phyloP scores from a whole-genome alignment of 2,113 vertebrate genomes.

The Piaya cayana region DNA sequence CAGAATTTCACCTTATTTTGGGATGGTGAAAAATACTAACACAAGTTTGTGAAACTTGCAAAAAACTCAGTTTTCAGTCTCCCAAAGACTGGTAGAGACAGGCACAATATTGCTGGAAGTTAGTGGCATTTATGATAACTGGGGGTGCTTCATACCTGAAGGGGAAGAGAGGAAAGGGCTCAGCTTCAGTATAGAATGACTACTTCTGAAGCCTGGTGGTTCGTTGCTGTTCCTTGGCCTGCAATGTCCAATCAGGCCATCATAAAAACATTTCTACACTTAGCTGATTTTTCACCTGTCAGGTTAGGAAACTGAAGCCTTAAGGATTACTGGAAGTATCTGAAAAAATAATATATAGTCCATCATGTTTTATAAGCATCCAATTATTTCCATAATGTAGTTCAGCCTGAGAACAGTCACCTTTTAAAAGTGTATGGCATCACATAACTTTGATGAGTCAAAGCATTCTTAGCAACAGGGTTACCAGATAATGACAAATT shows the following conservation, averaged over 20 bases:
- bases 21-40: neutral
- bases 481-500: neutral
- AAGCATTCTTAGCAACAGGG: neutral
- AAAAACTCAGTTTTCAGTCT: neutral
- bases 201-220: neutral
- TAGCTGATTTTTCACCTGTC: neutral
- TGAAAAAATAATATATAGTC: neutral
- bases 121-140: neutral
- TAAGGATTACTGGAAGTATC: neutral
- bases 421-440: neutral
- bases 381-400: neutral
- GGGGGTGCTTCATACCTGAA: neutral
- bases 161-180: neutral
- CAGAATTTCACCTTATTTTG: neutral
- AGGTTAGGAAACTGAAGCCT: neutral
- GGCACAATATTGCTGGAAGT: neutral
- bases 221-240: neutral
- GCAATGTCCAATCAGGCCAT: neutral
- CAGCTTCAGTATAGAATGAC: fast-evolving
- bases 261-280: neutral
- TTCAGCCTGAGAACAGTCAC: neutral
- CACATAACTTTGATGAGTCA: fast-evolving
- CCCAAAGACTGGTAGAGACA: neutral
- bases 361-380: neutral
- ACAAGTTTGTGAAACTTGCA: neutral